phyloP scores from a whole-genome alignment of 92 coral and sea anemone genomes.

The Siderastrea radians region DNA sequence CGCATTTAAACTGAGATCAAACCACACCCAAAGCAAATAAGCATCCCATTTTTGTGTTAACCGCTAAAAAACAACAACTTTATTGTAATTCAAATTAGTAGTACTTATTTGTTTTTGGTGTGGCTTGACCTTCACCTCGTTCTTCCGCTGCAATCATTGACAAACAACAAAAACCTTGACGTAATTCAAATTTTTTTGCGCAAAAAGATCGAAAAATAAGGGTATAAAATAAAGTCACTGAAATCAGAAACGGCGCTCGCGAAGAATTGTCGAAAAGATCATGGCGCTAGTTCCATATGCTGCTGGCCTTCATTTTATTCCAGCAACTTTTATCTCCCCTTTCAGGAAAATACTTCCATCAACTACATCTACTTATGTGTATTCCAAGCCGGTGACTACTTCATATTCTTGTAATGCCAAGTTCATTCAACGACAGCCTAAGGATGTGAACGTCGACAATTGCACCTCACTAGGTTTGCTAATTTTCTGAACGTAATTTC shows the following conservation, averaged over 20 bases:
- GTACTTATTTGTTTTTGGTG: neutral
- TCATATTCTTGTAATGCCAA: neutral
- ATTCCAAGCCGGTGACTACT: conserved; percentile 12
- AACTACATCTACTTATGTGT: conserved; percentile 8
- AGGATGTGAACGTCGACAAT: neutral
- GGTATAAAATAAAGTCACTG: neutral
- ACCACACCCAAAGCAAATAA: too few species aligned
- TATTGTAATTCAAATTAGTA: too few species aligned
- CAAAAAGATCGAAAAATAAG: neutral
- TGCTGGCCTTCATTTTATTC: neutral
- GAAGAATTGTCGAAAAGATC: neutral
- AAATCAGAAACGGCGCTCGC: too few species aligned
- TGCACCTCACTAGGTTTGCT: neutral
- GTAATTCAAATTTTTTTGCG: neutral
- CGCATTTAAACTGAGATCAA: too few species aligned
- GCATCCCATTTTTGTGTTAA: too few species aligned
- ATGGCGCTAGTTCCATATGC: neutral
- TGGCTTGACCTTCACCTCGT: neutral
- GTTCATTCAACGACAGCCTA: neutral
- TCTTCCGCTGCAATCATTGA: neutral
- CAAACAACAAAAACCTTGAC: neutral
- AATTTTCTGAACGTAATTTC: neutral
- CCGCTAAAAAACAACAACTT: too few species aligned
- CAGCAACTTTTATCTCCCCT: neutral
- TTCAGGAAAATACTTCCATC: neutral